Base-by-base conservation (phyloP, 2,888 invertebrate species). In the Caenorhabditis sulstoni region DNA sequence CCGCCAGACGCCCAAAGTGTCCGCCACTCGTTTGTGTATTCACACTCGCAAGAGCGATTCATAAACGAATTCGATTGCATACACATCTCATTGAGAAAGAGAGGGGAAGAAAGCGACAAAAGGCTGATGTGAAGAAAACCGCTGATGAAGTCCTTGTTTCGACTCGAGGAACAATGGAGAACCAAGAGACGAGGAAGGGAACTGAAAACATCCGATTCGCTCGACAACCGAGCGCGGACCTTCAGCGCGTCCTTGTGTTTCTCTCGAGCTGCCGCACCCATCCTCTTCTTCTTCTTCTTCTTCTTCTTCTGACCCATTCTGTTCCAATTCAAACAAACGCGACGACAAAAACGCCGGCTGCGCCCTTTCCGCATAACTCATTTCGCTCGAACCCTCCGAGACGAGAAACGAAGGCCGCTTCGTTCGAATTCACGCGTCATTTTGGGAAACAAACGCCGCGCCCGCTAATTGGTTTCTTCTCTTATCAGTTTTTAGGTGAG, bases 31-130 rank as follows among this genome's bases (percentile, higher is more conserved):
- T n/a, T n/a, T n/a, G n/a, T 52, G 55, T 55, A 59, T 68, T 52
- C 59, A 68, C 53, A 68, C 58, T 59, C 23, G 11, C 3, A 41
- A 11, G 12, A 41, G 12, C 58, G 52, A 70, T 61, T 70, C 55
- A 70, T 70, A 61, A 55, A 70, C 18, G 61, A 70, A 70, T 68
- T 68, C 52, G 59, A 68, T 68, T 61, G 59, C 52, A 58, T 59
- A 52, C 44, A 12, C 45, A 44, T 68, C n/a, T n/a, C 68, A 61
- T 61, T 61, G 61, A 61, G 44, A 47, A 58, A 67, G 49, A 49
- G 29, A 59, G 45, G 61, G 23, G 39, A 61, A 44, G 41, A 41
- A 41, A 8, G 41, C 5, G 37, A 8, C 37, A 8, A 41, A 41
- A 52, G 41, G 50, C 37, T 53, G 22, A 16, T n/a, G n/a, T n/a